Conservation (phyloP, 2,797 vertebrate genomes). For the Gambelia wislizenii region DNA sequence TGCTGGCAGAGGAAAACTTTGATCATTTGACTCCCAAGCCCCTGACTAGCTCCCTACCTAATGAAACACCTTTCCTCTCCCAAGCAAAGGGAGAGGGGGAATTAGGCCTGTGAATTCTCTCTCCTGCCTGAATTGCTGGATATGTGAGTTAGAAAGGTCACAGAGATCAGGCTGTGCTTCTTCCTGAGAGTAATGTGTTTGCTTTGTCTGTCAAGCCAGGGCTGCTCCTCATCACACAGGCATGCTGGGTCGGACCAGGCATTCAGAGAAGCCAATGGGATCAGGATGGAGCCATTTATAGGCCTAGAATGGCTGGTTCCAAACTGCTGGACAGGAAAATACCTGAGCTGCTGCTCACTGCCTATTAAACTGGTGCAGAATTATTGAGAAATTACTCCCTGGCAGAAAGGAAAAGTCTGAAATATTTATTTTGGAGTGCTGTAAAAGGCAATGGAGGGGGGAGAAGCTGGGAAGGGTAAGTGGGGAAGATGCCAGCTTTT, state of each 20-base stretch:
- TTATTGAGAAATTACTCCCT: constrained; percentile 38
- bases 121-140: constrained; percentile 10
- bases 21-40: not conserved
- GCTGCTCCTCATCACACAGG: constrained; percentile 16
- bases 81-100: not conserved
- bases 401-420: constrained; percentile 52
- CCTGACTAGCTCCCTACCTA: not conserved
- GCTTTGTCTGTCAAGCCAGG: not conserved
- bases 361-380: not conserved
- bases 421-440: constrained; percentile 64
- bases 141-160: constrained; percentile 1
- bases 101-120: not conserved
- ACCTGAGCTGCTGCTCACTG: constrained; percentile 36
- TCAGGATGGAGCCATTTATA: constrained; percentile 2
- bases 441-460: constrained; percentile 18
- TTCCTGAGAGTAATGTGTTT: not conserved
- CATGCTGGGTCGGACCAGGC: not conserved
- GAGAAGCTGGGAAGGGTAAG: constrained; percentile 31
- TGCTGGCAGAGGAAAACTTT: not conserved
- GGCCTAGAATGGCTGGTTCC: not conserved
- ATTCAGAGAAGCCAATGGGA: not conserved
- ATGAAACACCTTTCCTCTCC: not conserved
- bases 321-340: constrained; percentile 45
- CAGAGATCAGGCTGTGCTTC: not conserved
- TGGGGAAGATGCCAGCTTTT: constrained; percentile 38